A percentile compares a stretch with the other conserved stretches of the same genome.
These are phyloP conservation scores for Pluvialis apricaria DNA, from an alignment of 2,113 vertebrate species.

Conservation along the genomic window DNA sequence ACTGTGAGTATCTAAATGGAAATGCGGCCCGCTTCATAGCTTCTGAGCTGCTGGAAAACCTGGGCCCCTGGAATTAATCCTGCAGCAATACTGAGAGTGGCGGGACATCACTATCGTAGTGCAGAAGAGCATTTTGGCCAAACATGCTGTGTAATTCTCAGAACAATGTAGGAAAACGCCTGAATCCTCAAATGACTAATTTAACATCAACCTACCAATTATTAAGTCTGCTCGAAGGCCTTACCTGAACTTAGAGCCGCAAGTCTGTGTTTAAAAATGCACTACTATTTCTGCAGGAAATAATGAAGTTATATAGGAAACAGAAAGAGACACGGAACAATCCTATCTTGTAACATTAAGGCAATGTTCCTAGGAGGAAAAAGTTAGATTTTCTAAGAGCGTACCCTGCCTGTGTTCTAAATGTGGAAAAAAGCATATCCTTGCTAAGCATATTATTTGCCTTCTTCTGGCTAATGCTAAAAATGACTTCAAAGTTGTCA, in stretches of 20 bases:
- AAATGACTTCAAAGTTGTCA: background rate
- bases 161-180: background rate
- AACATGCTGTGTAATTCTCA: background rate
- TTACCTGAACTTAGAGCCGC: background rate
- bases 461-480: background rate
- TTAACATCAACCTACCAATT: background rate
- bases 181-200: background rate
- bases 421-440: background rate
- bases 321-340: background rate
- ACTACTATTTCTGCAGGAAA: background rate
- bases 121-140: background rate
- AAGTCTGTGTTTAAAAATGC: background rate
- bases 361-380: background rate
- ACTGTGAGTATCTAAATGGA: background rate
- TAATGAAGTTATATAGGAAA: background rate
- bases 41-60: background rate
- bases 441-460: background rate
- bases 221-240: background rate
- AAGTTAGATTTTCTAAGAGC: background rate
- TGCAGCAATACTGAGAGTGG: background rate
- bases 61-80: background rate
- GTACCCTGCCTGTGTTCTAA: background rate
- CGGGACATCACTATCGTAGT: background rate
- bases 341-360: background rate
- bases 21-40: accelerated